A percentile compares a stretch with the other conserved stretches of the same genome.
These are phyloP conservation scores for Myotis findleyi DNA, from an alignment of 2,797 vertebrate species.

Conservation along the genomic window DNA sequence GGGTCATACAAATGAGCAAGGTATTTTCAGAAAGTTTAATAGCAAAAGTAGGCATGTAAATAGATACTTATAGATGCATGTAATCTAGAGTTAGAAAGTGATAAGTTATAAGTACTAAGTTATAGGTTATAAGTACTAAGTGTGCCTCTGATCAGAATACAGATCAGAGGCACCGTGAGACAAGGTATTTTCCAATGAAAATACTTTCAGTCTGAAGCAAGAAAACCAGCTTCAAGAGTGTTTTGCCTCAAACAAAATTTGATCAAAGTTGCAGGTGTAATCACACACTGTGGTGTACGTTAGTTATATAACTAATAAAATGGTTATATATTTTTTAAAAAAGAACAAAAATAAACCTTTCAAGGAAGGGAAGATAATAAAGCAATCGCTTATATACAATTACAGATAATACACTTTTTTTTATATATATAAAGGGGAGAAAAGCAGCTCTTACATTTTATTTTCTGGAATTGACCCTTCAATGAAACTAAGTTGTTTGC, in stretches of 20 bases:
- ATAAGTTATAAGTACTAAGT: neutral
- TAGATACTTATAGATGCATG: neutral
- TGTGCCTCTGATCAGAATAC: neutral
- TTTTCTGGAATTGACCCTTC: slow-evolving; percentile 28
- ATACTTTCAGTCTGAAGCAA: neutral
- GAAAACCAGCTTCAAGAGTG: neutral
- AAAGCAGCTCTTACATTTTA: neutral
- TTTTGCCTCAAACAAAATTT: neutral
- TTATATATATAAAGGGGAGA: neutral
- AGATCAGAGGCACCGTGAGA: neutral
- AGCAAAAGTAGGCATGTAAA: slow-evolving; percentile 25
- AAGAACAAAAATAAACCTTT: neutral
- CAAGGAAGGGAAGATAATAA: neutral
- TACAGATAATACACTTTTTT: slow-evolving; percentile 4
- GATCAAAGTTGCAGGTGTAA: neutral
- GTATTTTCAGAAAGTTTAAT: slow-evolving; percentile 45
- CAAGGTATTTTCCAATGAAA: slow-evolving; percentile 29
- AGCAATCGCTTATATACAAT: neutral
- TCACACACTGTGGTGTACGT: neutral
- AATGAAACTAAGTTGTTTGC: neutral
- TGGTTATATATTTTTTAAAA: too few species aligned
- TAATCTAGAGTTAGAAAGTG: slow-evolving; percentile 19
- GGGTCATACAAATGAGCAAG: neutral
- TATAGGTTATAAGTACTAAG: neutral
- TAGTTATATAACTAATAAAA: slow-evolving; percentile 6